Conservation (phyloP, 2,888 invertebrate genomes). For the Nycteola revayana region DNA sequence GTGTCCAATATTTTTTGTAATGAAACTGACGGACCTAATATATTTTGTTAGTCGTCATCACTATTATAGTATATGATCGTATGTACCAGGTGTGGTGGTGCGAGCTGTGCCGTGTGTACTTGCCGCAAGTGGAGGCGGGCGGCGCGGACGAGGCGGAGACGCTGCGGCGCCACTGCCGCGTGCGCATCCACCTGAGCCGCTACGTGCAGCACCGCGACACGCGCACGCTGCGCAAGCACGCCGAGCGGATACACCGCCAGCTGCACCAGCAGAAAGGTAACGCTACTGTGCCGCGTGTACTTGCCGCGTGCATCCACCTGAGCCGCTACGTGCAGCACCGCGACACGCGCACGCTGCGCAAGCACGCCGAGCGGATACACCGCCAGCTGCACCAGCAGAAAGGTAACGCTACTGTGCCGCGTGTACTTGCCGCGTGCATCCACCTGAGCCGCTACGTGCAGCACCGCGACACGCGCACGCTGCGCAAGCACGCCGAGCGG, state of each 20-base stretch:
- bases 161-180: conserved; percentile 87
- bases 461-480: conserved; percentile 88
- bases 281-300: no score
- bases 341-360: conserved; percentile 88
- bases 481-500: conserved; percentile 87
- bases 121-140: conserved; percentile 81
- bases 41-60: no score
- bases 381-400: conserved; percentile 79
- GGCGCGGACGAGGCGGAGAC: conserved; percentile 80
- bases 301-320: conserved; percentile 89
- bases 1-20: no score
- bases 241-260: conserved; percentile 85
- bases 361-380: conserved; percentile 86
- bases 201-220: conserved; percentile 90
- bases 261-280: conserved; percentile 74
- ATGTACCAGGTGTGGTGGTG: conserved; percentile 87
- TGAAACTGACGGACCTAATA: no score
- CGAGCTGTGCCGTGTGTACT: conserved; percentile 89
- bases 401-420: no score
- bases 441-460: conserved; percentile 90
- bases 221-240: conserved; percentile 86
- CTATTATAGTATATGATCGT: no score
- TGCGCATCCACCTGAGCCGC: conserved; percentile 88
- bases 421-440: no score
- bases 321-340: conserved; percentile 89